These are phyloP conservation scores for Villa cingulata DNA, from an alignment of 2,888 invertebrate species.

Conservation along the genomic window DNA sequence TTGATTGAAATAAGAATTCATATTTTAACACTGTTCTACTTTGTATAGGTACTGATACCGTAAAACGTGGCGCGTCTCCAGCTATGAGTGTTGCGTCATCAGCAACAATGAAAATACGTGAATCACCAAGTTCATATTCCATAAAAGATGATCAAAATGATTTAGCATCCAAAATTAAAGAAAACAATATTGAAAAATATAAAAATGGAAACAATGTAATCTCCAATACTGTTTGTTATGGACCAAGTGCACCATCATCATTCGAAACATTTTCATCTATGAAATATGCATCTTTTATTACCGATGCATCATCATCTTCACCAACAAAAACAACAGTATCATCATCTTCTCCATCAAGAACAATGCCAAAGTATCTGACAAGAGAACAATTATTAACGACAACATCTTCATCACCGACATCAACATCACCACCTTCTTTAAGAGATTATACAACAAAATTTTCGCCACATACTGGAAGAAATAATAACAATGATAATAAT, in stretches of 20 bases:
- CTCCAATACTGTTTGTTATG: constrained; percentile 9
- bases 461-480: not conserved
- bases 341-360: constrained; percentile 32
- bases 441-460: constrained; percentile 3
- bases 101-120: constrained; percentile 30
- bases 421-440: constrained; percentile 21
- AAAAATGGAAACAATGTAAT: constrained; percentile 8
- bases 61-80: constrained; percentile 36
- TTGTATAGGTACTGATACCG: constrained; percentile 34
- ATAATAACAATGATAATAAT: constrained; percentile 4
- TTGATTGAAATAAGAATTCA: too few species aligned
- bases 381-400: constrained; percentile 33
- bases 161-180: constrained; percentile 9
- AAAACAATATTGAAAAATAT: constrained; percentile 11
- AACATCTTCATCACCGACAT: constrained; percentile 31
- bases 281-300: constrained; percentile 6
- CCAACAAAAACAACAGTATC: constrained; percentile 21
- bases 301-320: constrained; percentile 21
- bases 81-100: constrained; percentile 22
- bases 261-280: constrained; percentile 10
- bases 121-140: constrained; percentile 32
- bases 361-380: constrained; percentile 34
- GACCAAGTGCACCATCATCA: constrained; percentile 14
- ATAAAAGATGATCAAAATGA: constrained; percentile 20
- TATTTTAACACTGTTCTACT: not conserved